Percentiles rank a stretch among this genome's conserved stretches.
Conservation (phyloP, 2,113 vertebrate species). For the Gambusia affinis region DNA sequence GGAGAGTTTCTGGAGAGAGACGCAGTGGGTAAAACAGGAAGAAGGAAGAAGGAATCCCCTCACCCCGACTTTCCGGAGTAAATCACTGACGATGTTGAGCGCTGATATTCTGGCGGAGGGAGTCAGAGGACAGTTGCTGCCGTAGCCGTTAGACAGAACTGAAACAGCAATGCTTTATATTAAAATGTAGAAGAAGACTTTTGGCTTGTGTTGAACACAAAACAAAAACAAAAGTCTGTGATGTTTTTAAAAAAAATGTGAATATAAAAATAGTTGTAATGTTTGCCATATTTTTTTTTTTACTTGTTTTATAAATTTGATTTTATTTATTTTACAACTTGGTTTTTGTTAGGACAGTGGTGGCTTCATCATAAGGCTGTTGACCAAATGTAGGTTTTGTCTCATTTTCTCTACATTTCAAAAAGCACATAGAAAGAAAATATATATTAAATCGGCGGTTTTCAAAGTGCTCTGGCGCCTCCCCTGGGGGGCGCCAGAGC, state of each 20-base stretch:
- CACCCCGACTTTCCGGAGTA: constrained; percentile 97
- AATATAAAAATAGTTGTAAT: no score
- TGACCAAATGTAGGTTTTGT: no score
- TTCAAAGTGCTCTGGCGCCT: no score
- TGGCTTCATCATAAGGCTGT: background rate
- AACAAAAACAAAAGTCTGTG: no score
- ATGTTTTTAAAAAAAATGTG: no score
- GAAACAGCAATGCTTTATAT: background rate
- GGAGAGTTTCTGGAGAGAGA: background rate
- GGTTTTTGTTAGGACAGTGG: background rate
- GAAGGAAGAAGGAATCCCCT: constrained; percentile 65
- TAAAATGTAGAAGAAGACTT: no score
- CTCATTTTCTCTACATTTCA: background rate
- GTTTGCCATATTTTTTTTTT: no score
- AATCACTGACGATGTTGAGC: constrained; percentile 97
- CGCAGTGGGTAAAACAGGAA: background rate
- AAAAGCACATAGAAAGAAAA: background rate
- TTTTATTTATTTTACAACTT: no score
- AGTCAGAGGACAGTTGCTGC: constrained; percentile 91
- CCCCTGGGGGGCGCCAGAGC: no score
- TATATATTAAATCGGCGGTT: background rate
- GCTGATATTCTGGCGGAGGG: constrained; percentile 97
- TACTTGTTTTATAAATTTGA: no score
- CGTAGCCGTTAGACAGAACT: constrained; percentile 89
- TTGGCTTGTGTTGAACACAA: no score